Conservation (phyloP, 1,140 invertebrate species). For the Hylaeus volcanicus region DNA sequence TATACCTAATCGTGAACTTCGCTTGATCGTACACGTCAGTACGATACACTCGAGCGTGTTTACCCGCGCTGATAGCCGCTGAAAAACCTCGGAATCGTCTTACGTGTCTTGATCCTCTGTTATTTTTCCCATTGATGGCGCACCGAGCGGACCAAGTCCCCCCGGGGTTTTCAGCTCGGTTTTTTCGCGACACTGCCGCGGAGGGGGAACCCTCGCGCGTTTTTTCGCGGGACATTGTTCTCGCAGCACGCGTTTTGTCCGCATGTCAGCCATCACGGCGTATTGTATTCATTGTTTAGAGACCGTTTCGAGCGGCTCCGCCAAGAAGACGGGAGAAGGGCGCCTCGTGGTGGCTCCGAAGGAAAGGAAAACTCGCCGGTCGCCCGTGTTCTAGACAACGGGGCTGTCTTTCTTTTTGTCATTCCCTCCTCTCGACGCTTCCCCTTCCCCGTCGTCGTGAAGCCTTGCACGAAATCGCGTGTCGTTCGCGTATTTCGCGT, state of each 20-base stretch:
- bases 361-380: constrained; percentile 36
- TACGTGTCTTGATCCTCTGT: too few relatives aligned
- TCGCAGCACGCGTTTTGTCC: constrained; percentile 55
- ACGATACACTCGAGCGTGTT: too few relatives aligned
- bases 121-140: background rate
- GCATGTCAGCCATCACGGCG: constrained; percentile 50
- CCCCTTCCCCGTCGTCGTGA: background rate
- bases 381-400: constrained; percentile 16
- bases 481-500: constrained; percentile 26
- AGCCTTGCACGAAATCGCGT: constrained; percentile 43
- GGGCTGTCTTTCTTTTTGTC: constrained; percentile 5
- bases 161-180: background rate
- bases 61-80: too few relatives aligned
- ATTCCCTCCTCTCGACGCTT: background rate
- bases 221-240: constrained; percentile 59
- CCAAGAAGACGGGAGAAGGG: constrained; percentile 27
- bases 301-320: constrained; percentile 29
- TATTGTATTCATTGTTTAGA: constrained; percentile 63
- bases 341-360: constrained; percentile 13
- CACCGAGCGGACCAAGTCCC: background rate
- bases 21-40: too few relatives aligned
- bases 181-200: background rate
- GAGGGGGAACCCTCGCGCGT: constrained; percentile 27
- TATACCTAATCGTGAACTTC: too few relatives aligned
- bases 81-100: too few relatives aligned